A percentile compares a stretch with the other conserved stretches of the same genome.
phyloP scores from a whole-genome alignment of 2,113 vertebrate species.

The Strigops habroptila region DNA sequence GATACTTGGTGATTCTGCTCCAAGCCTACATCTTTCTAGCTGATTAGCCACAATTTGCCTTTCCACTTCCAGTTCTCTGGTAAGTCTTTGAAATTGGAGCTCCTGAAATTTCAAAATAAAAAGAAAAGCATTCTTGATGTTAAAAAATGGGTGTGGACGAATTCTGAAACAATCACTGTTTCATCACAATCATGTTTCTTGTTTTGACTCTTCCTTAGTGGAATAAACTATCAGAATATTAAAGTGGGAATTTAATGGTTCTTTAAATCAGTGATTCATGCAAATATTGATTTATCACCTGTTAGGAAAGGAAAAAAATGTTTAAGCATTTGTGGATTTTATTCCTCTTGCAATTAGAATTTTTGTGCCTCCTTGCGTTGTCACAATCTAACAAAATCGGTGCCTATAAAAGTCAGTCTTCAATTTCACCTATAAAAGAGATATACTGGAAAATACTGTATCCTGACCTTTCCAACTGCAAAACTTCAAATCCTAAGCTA shows the following conservation, averaged over 20 bases:
- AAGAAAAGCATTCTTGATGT: conserved; percentile 66
- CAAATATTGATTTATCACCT: conserved; percentile 35
- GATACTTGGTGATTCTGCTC: conserved; percentile 93
- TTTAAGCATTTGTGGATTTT: conserved; percentile 11
- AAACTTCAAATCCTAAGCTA: not conserved
- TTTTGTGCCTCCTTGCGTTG: conserved; percentile 1
- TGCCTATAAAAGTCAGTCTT: not conserved
- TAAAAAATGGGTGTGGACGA: conserved; percentile 48
- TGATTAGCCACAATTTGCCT: conserved; percentile 99
- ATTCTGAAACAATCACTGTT: conserved; percentile 36
- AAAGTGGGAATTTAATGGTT: not conserved
- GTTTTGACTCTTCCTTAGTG: not conserved
- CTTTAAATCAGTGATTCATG: conserved; percentile 7
- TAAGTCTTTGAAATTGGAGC: conserved; percentile 99
- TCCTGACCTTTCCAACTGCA: not conserved
- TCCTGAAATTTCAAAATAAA: conserved; percentile 84
- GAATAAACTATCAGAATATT: not conserved
- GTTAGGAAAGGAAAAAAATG: not conserved
- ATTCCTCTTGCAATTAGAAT: conserved; percentile 5
- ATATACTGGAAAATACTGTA: not conserved
- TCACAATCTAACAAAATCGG: not conserved
- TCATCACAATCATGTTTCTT: conserved; percentile 5
- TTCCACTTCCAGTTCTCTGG: conserved; percentile 98
- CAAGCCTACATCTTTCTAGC: conserved; percentile 98
- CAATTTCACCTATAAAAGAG: not conserved